phyloP scores from a whole-genome alignment of 2,797 vertebrate species.

The Cygnus olor region DNA sequence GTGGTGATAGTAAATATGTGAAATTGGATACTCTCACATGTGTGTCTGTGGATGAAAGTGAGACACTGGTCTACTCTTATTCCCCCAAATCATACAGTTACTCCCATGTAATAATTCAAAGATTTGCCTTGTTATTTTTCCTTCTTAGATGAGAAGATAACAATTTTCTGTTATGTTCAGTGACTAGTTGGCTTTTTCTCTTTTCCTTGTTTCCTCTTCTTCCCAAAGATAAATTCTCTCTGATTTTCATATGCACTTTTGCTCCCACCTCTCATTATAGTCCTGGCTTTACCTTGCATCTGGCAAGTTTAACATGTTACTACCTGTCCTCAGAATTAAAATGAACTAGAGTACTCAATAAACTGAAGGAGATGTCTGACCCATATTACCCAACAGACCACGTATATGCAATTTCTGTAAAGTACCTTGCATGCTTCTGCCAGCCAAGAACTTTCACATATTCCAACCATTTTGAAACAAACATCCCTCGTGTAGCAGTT shows the following conservation, averaged over 20 bases:
- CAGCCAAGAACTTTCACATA: neutral
- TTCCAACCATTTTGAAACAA: constrained; percentile 27
- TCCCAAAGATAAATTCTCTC: neutral
- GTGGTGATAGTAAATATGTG: rapidly evolving
- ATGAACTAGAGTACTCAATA: constrained; percentile 16
- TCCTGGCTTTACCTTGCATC: neutral
- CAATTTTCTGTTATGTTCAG: neutral
- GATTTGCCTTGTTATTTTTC: neutral
- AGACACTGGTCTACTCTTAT: neutral
- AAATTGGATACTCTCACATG: neutral
- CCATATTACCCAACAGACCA: neutral
- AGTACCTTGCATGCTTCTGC: neutral
- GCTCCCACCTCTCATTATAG: constrained; percentile 11
- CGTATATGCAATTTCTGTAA: neutral
- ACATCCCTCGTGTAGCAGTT: constrained; percentile 26
- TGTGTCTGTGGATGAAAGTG: neutral
- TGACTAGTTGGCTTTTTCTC: neutral
- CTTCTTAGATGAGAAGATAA: neutral
- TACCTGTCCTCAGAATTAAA: constrained; percentile 25
- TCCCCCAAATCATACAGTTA: neutral
- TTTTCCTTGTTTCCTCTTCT: neutral
- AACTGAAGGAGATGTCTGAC: constrained; percentile 26
- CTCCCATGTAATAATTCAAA: neutral
- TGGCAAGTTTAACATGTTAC: constrained; percentile 25
- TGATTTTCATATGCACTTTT: neutral